Evolutionary conservation across 2,797 vertebrate species (phyloP), one percentile per base, ranked within the genome.

Genomic region (Leptatherina wallacei): DNA sequence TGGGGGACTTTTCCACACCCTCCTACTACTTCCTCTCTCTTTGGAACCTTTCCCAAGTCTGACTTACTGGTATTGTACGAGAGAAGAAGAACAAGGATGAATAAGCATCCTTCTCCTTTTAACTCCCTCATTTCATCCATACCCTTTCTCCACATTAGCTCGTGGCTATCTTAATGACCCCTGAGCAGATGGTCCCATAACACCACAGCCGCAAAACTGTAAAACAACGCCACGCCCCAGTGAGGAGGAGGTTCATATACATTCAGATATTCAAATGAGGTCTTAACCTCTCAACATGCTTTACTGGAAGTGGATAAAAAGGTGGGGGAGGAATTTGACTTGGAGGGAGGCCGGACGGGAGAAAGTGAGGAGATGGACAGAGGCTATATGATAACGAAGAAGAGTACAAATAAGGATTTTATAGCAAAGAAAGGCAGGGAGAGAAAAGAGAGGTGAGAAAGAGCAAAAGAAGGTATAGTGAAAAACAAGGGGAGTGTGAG

Each of bases 141-240:
- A 54, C 61, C 38, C 38, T 24, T 65, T 51, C 72, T 71, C 72
- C 81, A 72, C 52, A 61, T 84, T 72, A 82, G 78, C 87, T 79
- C 58, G 55, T 57, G 76, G 87, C 80, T 78, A 83, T 88, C 87
- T 87, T 83, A 86, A 83, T 77, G 84, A 90, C 79, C 84, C 82
- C 73, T 68, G 82, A 52, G 82, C 91, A 92, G 92, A 93, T 88
- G 90, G 86, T 82, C 82, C 83, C 88, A 84, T 84, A 85, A 83
- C 85, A 47, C 60, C 85, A 67, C 88, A 90, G 89, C 88, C 87
- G 81, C 59, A 65, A 52, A 38, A 49, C 83, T 67, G 73, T 82
- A 90, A 86, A 89, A 83, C 66, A 67, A 57, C 11, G 80, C 79
- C 70, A 80, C 82, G 73, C 85, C 87, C 80, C 78, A 81, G 69